These are phyloP conservation scores for Umimayanthus chanpuru DNA, from an alignment of 92 coral and sea anemone species.

Conservation along the genomic window DNA sequence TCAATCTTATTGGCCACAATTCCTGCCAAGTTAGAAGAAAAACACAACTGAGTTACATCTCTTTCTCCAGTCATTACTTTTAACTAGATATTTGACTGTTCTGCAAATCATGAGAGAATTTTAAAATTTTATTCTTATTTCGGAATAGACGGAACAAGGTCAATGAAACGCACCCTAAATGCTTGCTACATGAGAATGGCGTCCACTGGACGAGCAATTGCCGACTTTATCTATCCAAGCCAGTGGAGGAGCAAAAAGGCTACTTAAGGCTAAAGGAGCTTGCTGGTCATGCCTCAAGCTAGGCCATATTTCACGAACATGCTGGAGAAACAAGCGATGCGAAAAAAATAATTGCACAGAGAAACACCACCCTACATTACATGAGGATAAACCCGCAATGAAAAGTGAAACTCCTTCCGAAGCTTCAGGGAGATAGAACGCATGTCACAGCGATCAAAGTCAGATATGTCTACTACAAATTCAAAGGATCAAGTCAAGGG, in stretches of 20 bases:
- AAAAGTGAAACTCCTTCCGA: constrained; percentile 24
- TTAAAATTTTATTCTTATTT: too few species aligned
- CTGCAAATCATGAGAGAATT: too few species aligned
- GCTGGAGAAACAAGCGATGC: constrained; percentile 27
- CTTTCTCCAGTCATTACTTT: too few species aligned
- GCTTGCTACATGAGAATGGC: constrained; percentile 14
- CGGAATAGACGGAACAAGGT: too few species aligned
- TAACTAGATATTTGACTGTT: too few species aligned
- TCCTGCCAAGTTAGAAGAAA: too few species aligned
- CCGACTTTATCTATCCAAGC: constrained; percentile 51
- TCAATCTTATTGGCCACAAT: too few species aligned
- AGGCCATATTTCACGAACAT: constrained; percentile 18
- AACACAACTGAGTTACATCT: too few species aligned
- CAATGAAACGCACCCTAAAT: background rate
- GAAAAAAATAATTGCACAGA: constrained; percentile 42
- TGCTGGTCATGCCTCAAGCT: constrained; percentile 4
- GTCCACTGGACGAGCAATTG: constrained; percentile 57
- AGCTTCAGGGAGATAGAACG: background rate
- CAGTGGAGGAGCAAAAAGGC: constrained; percentile 41
- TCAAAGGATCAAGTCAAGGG: constrained; percentile 49
- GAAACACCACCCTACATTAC: constrained; percentile 46
- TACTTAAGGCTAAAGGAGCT: background rate
- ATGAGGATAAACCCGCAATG: constrained; percentile 25
- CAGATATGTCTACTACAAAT: constrained; percentile 50
- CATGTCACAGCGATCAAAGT: constrained; percentile 18